Percentiles rank a stretch among this genome's conserved stretches.
phyloP scores from a whole-genome alignment of 1,140 invertebrate species.

The Magallana gigas region DNA sequence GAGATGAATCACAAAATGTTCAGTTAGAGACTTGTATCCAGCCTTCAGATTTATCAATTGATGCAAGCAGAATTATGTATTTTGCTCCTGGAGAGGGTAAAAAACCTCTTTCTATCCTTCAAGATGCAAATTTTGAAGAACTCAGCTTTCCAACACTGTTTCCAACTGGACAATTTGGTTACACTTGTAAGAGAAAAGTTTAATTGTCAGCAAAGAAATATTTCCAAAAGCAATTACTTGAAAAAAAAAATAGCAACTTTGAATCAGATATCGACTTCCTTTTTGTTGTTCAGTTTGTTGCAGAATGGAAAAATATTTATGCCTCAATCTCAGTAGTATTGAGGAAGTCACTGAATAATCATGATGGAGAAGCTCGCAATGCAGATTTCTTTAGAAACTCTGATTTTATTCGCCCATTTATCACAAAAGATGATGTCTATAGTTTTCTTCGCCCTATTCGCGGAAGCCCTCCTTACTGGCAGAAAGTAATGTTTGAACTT shows the following conservation, averaged over 20 bases:
- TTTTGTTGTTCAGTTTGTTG: no score
- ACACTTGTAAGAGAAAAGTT: slow-evolving; percentile 44
- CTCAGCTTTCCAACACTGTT: slow-evolving; percentile 49
- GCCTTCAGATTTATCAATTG: slow-evolving; percentile 49
- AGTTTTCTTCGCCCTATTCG: slow-evolving; percentile 55
- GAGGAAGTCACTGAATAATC: slow-evolving; percentile 41
- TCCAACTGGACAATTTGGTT: slow-evolving; percentile 54
- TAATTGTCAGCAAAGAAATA: slow-evolving; percentile 54
- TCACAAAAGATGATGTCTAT: slow-evolving; percentile 56
- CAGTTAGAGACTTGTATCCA: slow-evolving; percentile 55
- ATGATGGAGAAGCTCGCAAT: slow-evolving; percentile 46
- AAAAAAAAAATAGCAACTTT: no score
- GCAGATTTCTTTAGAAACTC: slow-evolving; percentile 48
- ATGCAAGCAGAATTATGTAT: slow-evolving; percentile 47
- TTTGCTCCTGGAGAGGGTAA: slow-evolving; percentile 53
- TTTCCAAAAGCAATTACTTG: no score
- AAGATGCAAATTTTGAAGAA: slow-evolving; percentile 56
- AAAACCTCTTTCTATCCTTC: slow-evolving; percentile 44
- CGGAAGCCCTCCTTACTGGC: slow-evolving; percentile 57
- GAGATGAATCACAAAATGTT: slow-evolving; percentile 43
- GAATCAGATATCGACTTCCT: no score
- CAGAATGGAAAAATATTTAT: no score
- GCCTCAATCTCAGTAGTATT: slow-evolving; percentile 39
- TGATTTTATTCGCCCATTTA: slow-evolving; percentile 42
- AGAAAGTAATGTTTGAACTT: slow-evolving; percentile 57